These are phyloP conservation scores for Phrynosoma platyrhinos DNA, from an alignment of 2,113 vertebrate species.

Conservation along the genomic window DNA sequence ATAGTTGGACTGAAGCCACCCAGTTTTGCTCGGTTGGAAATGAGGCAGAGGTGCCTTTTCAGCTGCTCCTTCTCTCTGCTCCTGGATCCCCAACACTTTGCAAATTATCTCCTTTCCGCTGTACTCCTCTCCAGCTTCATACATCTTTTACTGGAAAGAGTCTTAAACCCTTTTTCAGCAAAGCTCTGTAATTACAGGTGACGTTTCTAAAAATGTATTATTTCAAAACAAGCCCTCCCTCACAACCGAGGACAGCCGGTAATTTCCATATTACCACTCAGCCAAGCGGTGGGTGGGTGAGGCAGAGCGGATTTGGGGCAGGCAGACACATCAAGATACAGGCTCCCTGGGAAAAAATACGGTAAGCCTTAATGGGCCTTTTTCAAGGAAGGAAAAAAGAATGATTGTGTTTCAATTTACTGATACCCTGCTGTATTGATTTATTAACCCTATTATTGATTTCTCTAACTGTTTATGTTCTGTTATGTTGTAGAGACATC, in stretches of 20 bases:
- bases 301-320: too few species aligned
- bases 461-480: background rate
- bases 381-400: background rate
- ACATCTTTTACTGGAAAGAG: background rate
- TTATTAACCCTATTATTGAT: background rate
- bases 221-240: constrained; percentile 2
- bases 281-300: too few species aligned
- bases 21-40: background rate
- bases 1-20: too few species aligned
- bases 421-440: too few species aligned
- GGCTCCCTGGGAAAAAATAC: background rate
- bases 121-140: background rate
- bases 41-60: background rate
- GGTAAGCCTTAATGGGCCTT: background rate
- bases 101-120: background rate
- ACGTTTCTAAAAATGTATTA: background rate
- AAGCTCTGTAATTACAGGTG: constrained; percentile 12
- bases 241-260: background rate
- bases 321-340: background rate
- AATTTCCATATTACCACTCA: constrained; percentile 2
- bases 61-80: background rate
- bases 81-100: background rate
- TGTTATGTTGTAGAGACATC: background rate
- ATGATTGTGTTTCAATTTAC: background rate
- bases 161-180: background rate